Evolutionary conservation across 1,140 invertebrate genomes (phyloP).

Genomic region (Drosophila malerkotliana): DNA sequence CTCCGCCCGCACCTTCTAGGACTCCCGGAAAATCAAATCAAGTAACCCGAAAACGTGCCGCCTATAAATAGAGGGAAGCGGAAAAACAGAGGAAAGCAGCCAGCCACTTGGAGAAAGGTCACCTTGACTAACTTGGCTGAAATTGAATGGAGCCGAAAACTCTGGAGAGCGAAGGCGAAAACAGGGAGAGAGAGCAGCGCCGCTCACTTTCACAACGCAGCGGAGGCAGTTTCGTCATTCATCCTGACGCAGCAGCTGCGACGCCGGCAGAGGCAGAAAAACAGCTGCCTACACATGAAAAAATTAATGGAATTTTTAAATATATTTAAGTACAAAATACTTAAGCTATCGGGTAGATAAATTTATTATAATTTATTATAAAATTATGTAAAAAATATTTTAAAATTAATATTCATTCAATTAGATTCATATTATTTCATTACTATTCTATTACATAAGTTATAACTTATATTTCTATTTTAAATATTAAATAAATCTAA

Average conservation of each 20-base stretch:
- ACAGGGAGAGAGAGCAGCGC: constrained; percentile 32
- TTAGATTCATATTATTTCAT: too few species aligned
- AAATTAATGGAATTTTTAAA: background rate
- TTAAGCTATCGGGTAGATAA: too few species aligned
- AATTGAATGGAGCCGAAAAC: constrained; percentile 51
- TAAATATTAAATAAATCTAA: background rate
- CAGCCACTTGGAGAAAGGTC: constrained; percentile 53
- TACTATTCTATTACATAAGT: too few species aligned
- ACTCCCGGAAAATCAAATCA: constrained; percentile 49
- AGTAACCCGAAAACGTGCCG: constrained; percentile 36
- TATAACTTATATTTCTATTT: too few species aligned
- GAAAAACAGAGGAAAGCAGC: constrained; percentile 16
- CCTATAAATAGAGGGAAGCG: constrained; percentile 58
- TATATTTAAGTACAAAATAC: background rate
- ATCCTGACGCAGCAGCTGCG: constrained; percentile 59
- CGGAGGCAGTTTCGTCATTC: constrained; percentile 70
- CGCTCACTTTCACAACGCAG: constrained; percentile 65
- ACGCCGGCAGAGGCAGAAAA: constrained; percentile 21
- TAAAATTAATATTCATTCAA: too few species aligned
- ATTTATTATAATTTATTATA: too few species aligned
- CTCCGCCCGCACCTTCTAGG: background rate
- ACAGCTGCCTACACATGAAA: constrained; percentile 25
- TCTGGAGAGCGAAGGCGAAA: constrained; percentile 55
- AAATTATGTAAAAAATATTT: too few species aligned
- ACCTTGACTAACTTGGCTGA: constrained; percentile 69